These are phyloP conservation scores for Limnothrissa miodon DNA, from an alignment of 2,113 vertebrate genomes.

Conservation along the genomic window DNA sequence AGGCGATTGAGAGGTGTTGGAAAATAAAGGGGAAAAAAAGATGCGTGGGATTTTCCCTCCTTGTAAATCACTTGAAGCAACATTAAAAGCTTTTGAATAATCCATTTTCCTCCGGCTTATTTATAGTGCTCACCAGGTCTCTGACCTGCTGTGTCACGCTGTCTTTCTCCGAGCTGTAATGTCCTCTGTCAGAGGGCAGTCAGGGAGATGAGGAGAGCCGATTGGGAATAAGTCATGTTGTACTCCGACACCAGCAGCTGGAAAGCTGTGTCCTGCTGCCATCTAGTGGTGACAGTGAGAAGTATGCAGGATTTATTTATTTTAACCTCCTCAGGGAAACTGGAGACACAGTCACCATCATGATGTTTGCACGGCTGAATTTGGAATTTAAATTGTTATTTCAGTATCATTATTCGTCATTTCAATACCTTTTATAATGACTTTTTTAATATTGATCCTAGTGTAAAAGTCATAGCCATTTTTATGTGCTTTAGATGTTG, in stretches of 20 bases:
- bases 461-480: too few species aligned
- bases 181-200: neutral
- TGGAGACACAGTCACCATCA: slow-evolving; percentile 25
- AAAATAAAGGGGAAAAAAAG: neutral
- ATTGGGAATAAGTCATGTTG: neutral
- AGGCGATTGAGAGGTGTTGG: neutral
- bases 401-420: neutral
- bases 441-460: too few species aligned
- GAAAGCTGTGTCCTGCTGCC: slow-evolving; percentile 40
- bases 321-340: neutral
- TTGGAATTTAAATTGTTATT: neutral
- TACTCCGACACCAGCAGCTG: neutral
- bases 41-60: neutral
- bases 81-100: slow-evolving; percentile 18
- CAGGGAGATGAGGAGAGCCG: neutral
- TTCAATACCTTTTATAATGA: neutral
- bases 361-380: neutral
- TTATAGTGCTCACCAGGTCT: neutral
- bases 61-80: neutral
- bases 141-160: neutral
- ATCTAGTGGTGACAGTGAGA: slow-evolving; percentile 38
- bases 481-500: neutral
- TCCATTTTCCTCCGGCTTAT: neutral
- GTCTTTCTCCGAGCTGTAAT: neutral
- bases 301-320: neutral